Evolutionary conservation across 2,797 vertebrate genomes (phyloP).

Genomic region (Tapera naevia): DNA sequence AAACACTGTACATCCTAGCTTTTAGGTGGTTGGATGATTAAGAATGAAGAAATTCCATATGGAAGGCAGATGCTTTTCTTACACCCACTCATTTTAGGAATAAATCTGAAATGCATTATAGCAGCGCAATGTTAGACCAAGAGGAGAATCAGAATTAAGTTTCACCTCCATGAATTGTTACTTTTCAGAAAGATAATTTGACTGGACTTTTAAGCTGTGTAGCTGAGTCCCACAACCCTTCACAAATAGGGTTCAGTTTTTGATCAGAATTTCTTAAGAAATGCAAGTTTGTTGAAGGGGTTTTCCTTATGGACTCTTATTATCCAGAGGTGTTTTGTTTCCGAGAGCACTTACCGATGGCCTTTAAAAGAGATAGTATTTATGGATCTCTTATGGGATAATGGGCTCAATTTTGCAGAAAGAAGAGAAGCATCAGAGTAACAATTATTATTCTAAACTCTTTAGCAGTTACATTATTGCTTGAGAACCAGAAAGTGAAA

Average conservation of each 20-base stretch:
- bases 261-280: neutral
- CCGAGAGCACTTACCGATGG: neutral
- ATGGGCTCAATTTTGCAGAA: neutral
- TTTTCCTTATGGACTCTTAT: neutral
- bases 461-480: neutral
- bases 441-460: neutral
- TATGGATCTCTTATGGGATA: neutral
- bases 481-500: neutral
- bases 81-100: neutral
- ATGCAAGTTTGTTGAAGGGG: neutral
- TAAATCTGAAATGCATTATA: neutral
- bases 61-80: constrained; percentile 43
- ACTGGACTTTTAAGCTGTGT: neutral
- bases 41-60: constrained; percentile 16
- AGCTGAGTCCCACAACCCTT: neutral
- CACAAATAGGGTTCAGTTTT: neutral
- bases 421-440: neutral
- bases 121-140: neutral
- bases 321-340: neutral
- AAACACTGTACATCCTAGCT: constrained; percentile 18
- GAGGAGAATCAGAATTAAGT: neutral
- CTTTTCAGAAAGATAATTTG: neutral
- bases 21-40: constrained; percentile 23
- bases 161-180: neutral
- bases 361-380: neutral